Evolutionary conservation across 2,113 vertebrate species (phyloP), one percentile per base, ranked within the genome.

Genomic region (Dromiciops gliroides): DNA sequence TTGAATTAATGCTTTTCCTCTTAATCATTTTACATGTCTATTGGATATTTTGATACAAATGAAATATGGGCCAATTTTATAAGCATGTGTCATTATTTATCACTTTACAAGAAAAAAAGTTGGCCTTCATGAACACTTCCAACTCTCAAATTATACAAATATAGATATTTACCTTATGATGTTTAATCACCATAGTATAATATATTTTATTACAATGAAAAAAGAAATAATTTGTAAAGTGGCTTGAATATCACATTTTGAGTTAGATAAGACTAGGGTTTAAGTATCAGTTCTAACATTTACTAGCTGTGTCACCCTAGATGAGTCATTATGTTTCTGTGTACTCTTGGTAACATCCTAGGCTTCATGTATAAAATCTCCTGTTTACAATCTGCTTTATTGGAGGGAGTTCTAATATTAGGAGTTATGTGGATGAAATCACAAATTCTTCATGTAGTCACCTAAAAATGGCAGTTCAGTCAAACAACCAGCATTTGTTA

Each of bases 221-320:
- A 95, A 97, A 37, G 28, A 97, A 16, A 0, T 14, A 96, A 11
- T 89, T 93, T 96, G 11, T 5, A 26, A n/a, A n/a, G 7, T n/a
- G 3, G 11, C 11, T n/a, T 83, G 19, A 83, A 44, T 7, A 44
- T 37, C 37, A 16, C 37, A 37, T 67, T 67, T 60, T 67, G 28
- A 67, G 31, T 67, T 37, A 67, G 56, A 11, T 3, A 37, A 37
- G 31, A 37, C 56, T 14, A 67, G 56, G 11, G 31, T 37, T 67
- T 11, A 67, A 67, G 4, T 67, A 37, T 67, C 31, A 67, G 56
- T 16, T 67, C 37, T 44, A 83, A 8, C 10, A 22, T 6, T 44
- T 22, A n/a, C 0, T 67, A n/a, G 1, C 67, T 44, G 7, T 22
- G 3, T 83, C 5, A 83, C 67, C 0, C 6, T 83, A 8, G 67